Evolutionary conservation across 2,888 invertebrate genomes (phyloP), one percentile per base, ranked within the genome.

Genomic region (Margaritifera margaritifera): DNA sequence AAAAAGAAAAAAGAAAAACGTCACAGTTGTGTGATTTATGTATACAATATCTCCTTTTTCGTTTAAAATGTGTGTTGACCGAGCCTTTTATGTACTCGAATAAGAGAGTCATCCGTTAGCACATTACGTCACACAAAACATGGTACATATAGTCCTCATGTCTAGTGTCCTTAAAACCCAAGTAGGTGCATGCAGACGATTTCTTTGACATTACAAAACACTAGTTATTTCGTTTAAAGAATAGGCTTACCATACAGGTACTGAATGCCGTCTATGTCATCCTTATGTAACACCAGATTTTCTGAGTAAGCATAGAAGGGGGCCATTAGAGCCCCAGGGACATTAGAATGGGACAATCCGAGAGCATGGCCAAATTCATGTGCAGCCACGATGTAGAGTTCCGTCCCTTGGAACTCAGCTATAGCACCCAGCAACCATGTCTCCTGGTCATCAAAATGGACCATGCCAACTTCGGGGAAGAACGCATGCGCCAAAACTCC

Each of bases 311-410:
- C 87, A 68, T 86, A 86, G 75, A 76, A 86, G 0, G 88, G 88
- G 0, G 87, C 86, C 88, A 88, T 88, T n/a, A 88, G 75, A 6
- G 88, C 84, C 4, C 71, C 71, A 8, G 66, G 78, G 6, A 80
- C 76, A 19, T 80, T 74, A 20, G 87, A 87, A 74, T 88, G 88
- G 25, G 84, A 84, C 42, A 88, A 72, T 0, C 88, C 88, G 8
- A 88, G 75, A 27, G 88, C 84, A 73, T 88, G 88, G 11, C 88
- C 88, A 60, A 88, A 84, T 75, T 88, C 88, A 69, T 88, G 88
- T 42, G 87, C 84, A 18, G 87, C 87, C 24, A 88, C 87, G 50
- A 81, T 83, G 66, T 80, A 77, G 58, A 87, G 77, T 63, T 86
- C 83, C n/a, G 81, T 80, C 15, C 79, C 80, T 5, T 71, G 42